These are phyloP conservation scores for Callaeas wilsoni DNA, from an alignment of 2,113 vertebrate genomes.

Conservation along the genomic window DNA sequence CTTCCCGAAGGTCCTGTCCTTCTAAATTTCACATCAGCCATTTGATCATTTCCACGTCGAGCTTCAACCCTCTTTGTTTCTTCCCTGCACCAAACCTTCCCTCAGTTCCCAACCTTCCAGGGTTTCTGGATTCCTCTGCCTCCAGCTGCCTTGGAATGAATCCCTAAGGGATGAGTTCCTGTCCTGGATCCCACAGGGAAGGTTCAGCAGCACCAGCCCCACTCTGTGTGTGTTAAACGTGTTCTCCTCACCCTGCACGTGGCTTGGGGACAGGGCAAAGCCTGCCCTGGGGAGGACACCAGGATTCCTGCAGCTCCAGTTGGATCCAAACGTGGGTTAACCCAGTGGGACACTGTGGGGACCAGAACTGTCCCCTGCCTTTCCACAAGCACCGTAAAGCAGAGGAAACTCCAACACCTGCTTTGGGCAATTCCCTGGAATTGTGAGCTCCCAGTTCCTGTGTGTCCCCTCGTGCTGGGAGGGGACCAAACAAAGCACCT, in stretches of 20 bases:
- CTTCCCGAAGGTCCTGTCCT: not conserved
- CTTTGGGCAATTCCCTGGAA: not conserved
- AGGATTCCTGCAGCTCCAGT: not conserved
- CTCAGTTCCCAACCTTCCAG: not conserved
- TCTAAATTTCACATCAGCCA: not conserved
- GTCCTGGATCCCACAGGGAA: not conserved
- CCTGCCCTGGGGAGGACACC: not conserved
- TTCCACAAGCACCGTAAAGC: not conserved
- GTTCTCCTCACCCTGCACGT: not conserved
- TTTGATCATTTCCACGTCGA: not conserved
- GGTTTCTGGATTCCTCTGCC: not conserved
- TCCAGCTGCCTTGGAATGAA: not conserved
- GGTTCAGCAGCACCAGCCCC: not conserved
- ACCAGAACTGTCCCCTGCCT: not conserved
- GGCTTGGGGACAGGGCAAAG: not conserved
- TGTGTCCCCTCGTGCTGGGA: not conserved
- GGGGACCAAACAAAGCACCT: not conserved
- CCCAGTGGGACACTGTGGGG: not conserved
- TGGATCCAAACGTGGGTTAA: not conserved
- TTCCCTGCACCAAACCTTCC: not conserved
- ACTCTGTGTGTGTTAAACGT: accelerated
- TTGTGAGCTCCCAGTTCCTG: not conserved
- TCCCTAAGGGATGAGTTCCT: not conserved
- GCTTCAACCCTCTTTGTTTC: not conserved
- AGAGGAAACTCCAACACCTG: not conserved